phyloP scores from a whole-genome alignment of 2,113 vertebrate genomes.

The Pardalotus punctatus region DNA sequence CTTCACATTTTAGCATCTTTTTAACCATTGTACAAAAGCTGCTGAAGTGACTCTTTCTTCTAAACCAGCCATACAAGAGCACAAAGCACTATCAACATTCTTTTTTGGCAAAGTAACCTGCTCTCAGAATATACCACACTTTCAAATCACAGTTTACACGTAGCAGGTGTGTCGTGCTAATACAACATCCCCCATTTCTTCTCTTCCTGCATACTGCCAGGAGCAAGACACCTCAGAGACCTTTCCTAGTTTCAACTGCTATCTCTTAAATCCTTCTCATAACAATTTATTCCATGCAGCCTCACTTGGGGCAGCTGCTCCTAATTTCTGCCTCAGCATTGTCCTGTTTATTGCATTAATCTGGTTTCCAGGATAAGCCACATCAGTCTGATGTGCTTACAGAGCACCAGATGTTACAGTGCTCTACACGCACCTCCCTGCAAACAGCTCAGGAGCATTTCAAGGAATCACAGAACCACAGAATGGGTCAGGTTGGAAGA shows the following conservation, averaged over 20 bases:
- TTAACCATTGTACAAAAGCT: not conserved
- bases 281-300: not conserved
- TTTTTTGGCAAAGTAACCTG: constrained; percentile 30
- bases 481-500: not conserved
- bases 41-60: not conserved
- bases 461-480: not conserved
- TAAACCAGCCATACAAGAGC: not conserved
- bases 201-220: not conserved
- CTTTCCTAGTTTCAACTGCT: not conserved
- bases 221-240: not conserved
- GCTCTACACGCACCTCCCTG: not conserved
- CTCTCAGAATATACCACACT: not conserved
- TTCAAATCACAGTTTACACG: not conserved
- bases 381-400: not conserved
- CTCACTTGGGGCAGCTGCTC: not conserved
- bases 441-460: not conserved
- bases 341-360: constrained; percentile 5
- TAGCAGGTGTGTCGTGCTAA: not conserved
- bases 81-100: not conserved
- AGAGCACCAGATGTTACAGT: not conserved
- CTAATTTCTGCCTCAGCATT: constrained; percentile 2
- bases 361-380: not conserved
- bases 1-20: constrained; percentile 31
- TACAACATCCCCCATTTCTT: not conserved
- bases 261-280: not conserved